Evolutionary conservation across 2,888 invertebrate genomes (phyloP), one percentile per base, ranked within the genome.

Genomic region (Rhingia campestris): DNA sequence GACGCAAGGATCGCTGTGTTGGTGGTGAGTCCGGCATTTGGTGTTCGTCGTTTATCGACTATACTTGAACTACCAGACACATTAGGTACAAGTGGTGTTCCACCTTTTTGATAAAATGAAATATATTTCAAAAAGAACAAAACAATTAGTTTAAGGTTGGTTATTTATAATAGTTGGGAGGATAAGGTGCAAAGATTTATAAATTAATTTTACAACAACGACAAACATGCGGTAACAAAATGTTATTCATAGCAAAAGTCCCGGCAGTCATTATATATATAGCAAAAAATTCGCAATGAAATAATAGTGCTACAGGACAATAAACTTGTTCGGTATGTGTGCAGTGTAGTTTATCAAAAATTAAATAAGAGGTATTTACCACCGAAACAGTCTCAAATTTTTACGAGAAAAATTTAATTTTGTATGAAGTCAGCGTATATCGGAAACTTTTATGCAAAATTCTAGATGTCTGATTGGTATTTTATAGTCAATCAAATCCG

Each of bases 31-130:
- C 72, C 77, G 49, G 82, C 86, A 61, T 89, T 88, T 76, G 84
- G 86, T 54, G 87, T 88, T 81, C 88, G 88, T 86, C 89, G 89
- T 69, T 86, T 86, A 32, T 86, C 85, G 4, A 80, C 32, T 81
- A 79, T 66, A 70, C 69, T 84, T 70, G 80, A 58, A 81, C 77
- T 79, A 58, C 79, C 69, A 45, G 87, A 54, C 51, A 86, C 81
- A 63, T 89, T 88, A 87, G 92, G 92, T 88, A 92, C 90, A 81
- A 93, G 88, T 45, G 93, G 92, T 33, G 93, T 93, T 88, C 93
- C 93, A 89, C 93, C 93, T 93, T 89, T 86, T 73, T 5, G 43
- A 47, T 53, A 63, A 75, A 58, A 86, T 86, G 53, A 86, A 86
- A 69, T 59, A 22, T 30, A 79, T 58, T 80, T 30, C 51, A 64